A percentile compares a stretch with the other conserved stretches of the same genome.
phyloP scores from a whole-genome alignment of 37 sponge, comb jelly and placozoan species.

The Crambe crambe region DNA sequence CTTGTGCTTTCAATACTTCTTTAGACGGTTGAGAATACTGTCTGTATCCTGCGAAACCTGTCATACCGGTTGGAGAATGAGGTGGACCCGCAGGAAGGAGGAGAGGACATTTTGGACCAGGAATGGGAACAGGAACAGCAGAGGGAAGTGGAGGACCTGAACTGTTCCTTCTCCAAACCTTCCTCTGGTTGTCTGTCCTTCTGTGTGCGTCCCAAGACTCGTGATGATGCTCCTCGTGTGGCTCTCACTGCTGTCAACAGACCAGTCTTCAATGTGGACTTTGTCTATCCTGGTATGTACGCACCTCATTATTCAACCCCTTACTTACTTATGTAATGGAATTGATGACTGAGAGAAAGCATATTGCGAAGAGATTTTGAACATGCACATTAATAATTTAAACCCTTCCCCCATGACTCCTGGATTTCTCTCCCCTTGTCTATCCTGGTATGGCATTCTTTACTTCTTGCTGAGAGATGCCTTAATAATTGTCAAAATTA shows the following conservation, averaged over 20 bases:
- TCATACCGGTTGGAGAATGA: slow-evolving; percentile 91
- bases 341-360: too few relatives aligned
- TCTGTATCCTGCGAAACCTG: slow-evolving; percentile 93
- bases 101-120: slow-evolving; percentile 51
- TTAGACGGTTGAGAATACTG: slow-evolving; percentile 90
- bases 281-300: slow-evolving; percentile 40
- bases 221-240: not conserved
- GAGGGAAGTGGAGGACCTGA: slow-evolving; percentile 50
- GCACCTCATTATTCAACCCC: too few relatives aligned
- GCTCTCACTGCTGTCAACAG: not conserved
- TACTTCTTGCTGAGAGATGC: too few relatives aligned
- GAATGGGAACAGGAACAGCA: slow-evolving; percentile 66
- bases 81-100: slow-evolving; percentile 71
- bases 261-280: slow-evolving; percentile 23
- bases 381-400: too few relatives aligned
- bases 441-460: too few relatives aligned
- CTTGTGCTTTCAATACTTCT: too few relatives aligned
- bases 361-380: too few relatives aligned
- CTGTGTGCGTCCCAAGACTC: not conserved
- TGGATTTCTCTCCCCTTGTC: too few relatives aligned
- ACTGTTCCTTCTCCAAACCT: slow-evolving; percentile 16
- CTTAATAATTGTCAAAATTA: too few relatives aligned
- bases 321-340: too few relatives aligned
- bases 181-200: slow-evolving; percentile 42
- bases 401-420: too few relatives aligned